Base-by-base conservation (phyloP, 1,140 invertebrate species). In the Drosophila truncata region DNA sequence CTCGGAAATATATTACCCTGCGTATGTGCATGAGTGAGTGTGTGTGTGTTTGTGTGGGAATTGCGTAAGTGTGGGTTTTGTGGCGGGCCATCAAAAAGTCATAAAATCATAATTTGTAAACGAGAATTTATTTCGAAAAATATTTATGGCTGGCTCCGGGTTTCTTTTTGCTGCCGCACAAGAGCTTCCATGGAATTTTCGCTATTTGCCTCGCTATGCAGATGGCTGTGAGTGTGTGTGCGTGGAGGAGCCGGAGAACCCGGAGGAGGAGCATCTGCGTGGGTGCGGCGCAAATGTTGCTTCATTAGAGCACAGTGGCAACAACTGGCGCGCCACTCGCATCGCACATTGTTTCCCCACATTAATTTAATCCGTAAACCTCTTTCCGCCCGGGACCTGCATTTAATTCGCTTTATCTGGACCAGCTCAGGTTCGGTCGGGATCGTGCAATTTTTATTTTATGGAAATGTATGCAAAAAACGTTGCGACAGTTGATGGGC, bases 71-170 rank as follows among this genome's bases (percentile, higher is more conserved):
- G 75, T 79, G 66, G 65, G 80, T 57, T 78, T 77, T 88, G 84
- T 75, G 80, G 83, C 85, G 55, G 65, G 84, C 84, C 81, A 88
- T 88, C 85, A 88, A 88, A 88, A 88, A 88, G 84, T 88, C 84
- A 90, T 88, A 88, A 90, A 88, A 88, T 85, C 85, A 88, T 88
- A 88, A 88, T 88, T 88, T 88, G 85, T 85, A 85, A 85, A 81
- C 85, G 85, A 88, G 85, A 81, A 88, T 90, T 88, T 88, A 90
- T 88, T 88, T 90, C 81, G 74, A 90, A 88, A 88, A 90, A 90
- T 82, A 88, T 90, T 85, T 90, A 88, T 90, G 81, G 77, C 52
- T 49, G 52, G 52, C 54, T 72, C 54, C 54, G 62, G 82, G 82
- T 67, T 85, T 59, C 78, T 66, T 78, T 73, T 59, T 67, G 58